Evolutionary conservation across 2,888 invertebrate genomes (phyloP).

Genomic region (Scrobipalpa costella): DNA sequence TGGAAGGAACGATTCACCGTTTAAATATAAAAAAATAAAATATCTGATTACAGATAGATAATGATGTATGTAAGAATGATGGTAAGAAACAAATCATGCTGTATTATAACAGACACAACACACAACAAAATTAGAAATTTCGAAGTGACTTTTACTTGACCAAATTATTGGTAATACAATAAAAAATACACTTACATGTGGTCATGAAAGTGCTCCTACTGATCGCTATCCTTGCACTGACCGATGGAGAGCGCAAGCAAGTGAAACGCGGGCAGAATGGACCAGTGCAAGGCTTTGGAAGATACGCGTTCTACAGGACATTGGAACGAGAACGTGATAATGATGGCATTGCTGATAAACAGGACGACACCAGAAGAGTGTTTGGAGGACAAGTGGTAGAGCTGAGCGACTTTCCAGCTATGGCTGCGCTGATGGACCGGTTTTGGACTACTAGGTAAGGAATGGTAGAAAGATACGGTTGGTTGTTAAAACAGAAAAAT

Average conservation of each 20-base stretch:
- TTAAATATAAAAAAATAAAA: too few species aligned
- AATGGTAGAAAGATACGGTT: too few species aligned
- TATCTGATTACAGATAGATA: too few species aligned
- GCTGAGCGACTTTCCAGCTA: slow-evolving; percentile 33
- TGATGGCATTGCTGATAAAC: too few species aligned
- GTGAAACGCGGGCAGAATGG: neutral
- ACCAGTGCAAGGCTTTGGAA: neutral
- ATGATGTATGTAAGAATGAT: too few species aligned
- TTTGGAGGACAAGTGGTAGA: slow-evolving; percentile 55
- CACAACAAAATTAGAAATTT: too few species aligned
- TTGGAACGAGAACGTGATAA: neutral
- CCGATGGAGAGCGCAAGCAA: neutral
- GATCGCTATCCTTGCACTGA: neutral
- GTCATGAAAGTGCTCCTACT: neutral
- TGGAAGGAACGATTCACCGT: too few species aligned
- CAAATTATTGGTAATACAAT: neutral
- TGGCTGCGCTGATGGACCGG: slow-evolving; percentile 60
- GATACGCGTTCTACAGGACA: neutral
- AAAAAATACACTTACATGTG: neutral
- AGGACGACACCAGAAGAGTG: slow-evolving; percentile 50
- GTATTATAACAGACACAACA: too few species aligned
- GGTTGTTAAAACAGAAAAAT: too few species aligned
- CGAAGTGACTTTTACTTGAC: too few species aligned
- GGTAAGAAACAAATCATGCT: too few species aligned
- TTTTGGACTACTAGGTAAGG: slow-evolving; percentile 44